Conservation (phyloP, 1,140 invertebrate genomes). For the Babylonia areolata region DNA sequence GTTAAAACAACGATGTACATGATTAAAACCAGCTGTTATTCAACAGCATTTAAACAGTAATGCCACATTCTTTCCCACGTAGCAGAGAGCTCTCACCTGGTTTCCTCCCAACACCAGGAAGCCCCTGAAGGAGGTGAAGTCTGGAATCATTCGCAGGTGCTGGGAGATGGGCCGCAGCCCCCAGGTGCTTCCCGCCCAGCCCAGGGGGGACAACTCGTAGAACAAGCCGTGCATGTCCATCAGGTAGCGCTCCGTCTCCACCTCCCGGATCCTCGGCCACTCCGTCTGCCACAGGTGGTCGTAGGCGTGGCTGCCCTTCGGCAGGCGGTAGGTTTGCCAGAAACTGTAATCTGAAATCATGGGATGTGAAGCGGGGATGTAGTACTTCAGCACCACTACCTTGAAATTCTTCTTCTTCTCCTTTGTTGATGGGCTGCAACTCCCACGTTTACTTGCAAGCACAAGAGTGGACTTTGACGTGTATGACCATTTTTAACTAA, state of each 20-base stretch:
- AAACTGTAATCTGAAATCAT: conserved; percentile 38
- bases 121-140: conserved; percentile 52
- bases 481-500: no score
- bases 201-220: conserved; percentile 53
- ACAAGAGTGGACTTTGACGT: no score
- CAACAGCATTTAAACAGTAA: no score
- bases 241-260: conserved; percentile 53
- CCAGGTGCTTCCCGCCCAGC: conserved; percentile 51
- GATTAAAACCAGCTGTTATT: no score
- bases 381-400: no score
- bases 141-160: conserved; percentile 51
- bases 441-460: no score
- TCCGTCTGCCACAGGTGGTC: conserved; percentile 58
- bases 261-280: conserved; percentile 53
- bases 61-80: no score
- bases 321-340: conserved; percentile 55
- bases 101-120: conserved; percentile 51
- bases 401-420: no score
- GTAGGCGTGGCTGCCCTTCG: conserved; percentile 53
- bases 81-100: conserved; percentile 48
- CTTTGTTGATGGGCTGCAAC: no score
- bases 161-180: conserved; percentile 48
- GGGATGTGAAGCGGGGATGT: no score
- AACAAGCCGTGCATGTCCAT: conserved; percentile 58
- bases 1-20: no score